Base-by-base conservation (phyloP, 2,888 invertebrate species). In the Philaethria dido region DNA sequence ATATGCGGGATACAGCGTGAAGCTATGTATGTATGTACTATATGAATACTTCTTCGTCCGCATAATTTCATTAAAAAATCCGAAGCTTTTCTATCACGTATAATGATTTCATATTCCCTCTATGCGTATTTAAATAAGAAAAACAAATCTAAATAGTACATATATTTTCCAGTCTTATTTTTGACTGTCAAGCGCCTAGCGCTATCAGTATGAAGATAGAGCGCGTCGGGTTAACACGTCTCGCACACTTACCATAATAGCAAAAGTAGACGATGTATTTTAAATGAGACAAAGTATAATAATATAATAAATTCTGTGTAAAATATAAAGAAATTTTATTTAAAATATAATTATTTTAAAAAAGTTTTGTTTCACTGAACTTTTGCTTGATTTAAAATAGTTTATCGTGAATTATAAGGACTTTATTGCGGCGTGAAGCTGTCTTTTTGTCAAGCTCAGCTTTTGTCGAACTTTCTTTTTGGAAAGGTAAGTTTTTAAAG, bases 161-260 rank as follows among this genome's bases (percentile, higher is more conserved):
- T 48, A 13, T 39, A 39, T 16, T 29, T 29, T 3, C 25, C 20
- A 60, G 16, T 29, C 14, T 18, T 45, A 18, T 25, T 64, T 59
- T 59, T n/a, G 39, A 59, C 22, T 20, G 48, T 42, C 66, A 64
- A 63, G 57, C 61, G 64, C 57, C 61, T 52, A 36, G 20, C 48
- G 48, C 60, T 66, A 69, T 70, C 70, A 70, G 70, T 70, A 60
- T 48, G 45, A 52, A 66, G 2, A 61, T 39, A 66, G 70, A 70
- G 36, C 60, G 63, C 70, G 66, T 45, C 60, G 68, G 61, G 44
- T 44, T 61, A 61, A 66, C 68, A 70, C 70, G 70, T 66, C 68
- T 44, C 60, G 25, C 25, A 44, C 22, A n/a, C 64, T 50, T 22
- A 22, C 16, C 18, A 18, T 36, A 63, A 25, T 60, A 48, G 16